A percentile compares a stretch with the other conserved stretches of the same genome.
Evolutionary conservation across 1,140 invertebrate species (phyloP).

Genomic region (Microplitis demolitor): DNA sequence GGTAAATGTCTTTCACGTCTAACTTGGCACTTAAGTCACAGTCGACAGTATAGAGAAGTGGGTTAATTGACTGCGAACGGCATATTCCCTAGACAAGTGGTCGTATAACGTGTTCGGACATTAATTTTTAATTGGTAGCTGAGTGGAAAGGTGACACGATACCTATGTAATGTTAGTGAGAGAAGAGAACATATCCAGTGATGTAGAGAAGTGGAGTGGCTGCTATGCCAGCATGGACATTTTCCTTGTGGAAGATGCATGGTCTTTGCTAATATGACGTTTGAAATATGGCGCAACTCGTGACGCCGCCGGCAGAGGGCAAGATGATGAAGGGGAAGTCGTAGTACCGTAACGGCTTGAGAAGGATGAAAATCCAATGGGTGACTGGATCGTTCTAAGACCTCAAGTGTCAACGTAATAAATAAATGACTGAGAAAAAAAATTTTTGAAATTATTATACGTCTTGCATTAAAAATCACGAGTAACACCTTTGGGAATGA

Average conservation of each 20-base stretch:
- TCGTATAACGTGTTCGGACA: constrained; percentile 41
- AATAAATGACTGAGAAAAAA: not conserved
- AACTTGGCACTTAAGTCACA: constrained; percentile 5
- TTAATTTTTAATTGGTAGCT: constrained; percentile 50
- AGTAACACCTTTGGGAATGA: no score
- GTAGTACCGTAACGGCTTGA: not conserved
- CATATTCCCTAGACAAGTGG: constrained; percentile 35
- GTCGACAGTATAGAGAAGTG: constrained; percentile 31
- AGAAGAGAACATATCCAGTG: constrained; percentile 16
- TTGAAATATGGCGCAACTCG: constrained; percentile 52
- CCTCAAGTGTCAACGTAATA: not conserved
- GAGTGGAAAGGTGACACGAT: constrained; percentile 39
- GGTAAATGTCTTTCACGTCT: constrained; percentile 12
- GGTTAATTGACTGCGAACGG: constrained; percentile 44
- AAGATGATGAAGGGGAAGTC: constrained; percentile 8
- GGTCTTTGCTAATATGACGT: constrained; percentile 53
- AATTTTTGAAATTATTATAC: not conserved
- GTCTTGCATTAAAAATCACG: not conserved
- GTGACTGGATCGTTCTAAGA: not conserved
- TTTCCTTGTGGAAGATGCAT: constrained; percentile 52
- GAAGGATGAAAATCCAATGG: not conserved
- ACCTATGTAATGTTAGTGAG: constrained; percentile 14
- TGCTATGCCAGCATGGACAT: constrained; percentile 44
- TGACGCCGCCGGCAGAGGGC: constrained; percentile 21
- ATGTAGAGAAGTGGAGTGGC: constrained; percentile 43